A percentile compares a stretch with the other conserved stretches of the same genome.
Evolutionary conservation across 2,113 vertebrate species (phyloP).

Genomic region (Dolichotis patagonum): DNA sequence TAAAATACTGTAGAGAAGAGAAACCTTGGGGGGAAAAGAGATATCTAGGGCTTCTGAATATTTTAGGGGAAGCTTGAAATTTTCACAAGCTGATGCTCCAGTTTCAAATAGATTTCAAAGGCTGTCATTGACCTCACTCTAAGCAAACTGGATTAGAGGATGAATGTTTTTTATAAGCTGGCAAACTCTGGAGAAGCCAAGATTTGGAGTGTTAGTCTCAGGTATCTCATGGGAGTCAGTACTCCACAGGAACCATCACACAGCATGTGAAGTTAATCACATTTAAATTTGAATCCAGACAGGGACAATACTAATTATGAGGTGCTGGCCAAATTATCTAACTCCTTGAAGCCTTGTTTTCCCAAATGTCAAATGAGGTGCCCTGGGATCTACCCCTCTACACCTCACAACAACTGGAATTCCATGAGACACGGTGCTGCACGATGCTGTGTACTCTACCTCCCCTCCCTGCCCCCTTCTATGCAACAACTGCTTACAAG

Average conservation of each 20-base stretch:
- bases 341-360: not conserved
- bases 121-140: not conserved
- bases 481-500: not conserved
- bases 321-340: not conserved
- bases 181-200: not conserved
- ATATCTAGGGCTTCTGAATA: constrained; percentile 9
- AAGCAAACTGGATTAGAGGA: constrained; percentile 6
- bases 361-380: not conserved
- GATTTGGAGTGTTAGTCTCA: not conserved
- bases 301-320: not conserved
- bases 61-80: constrained; percentile 11
- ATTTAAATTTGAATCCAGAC: not conserved
- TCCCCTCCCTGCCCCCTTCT: not conserved
- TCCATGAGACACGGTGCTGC: not conserved
- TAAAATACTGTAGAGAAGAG: constrained; percentile 38
- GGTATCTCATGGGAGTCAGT: not conserved
- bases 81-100: not conserved
- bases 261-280: not conserved
- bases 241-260: not conserved
- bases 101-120: constrained; percentile 40
- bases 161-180: not conserved
- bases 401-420: not conserved
- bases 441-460: not conserved
- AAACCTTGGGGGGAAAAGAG: not conserved
- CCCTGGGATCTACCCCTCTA: not conserved